Evolutionary conservation across 1,140 invertebrate species (phyloP), one percentile per base, ranked within the genome.

Genomic region (Semibalanus balanoides): DNA sequence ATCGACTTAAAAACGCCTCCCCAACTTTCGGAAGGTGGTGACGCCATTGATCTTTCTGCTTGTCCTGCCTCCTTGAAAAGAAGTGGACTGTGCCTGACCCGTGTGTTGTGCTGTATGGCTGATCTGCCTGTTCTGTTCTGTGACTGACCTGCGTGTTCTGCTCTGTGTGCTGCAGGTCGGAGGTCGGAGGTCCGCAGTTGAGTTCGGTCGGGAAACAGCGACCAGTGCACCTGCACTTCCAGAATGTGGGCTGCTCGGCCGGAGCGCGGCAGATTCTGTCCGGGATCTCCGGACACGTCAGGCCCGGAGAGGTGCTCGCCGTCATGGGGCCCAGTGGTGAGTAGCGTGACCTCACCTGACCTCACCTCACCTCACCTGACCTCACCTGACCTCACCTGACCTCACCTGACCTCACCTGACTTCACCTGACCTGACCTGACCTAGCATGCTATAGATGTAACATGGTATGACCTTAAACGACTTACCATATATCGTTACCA

Each of bases 241-340:
- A 87, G 79, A 88, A 89, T 79, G 81, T 92, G 30, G 85, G 84
- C 79, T 85, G 88, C 30, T 82, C 84, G 77, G 83, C 88, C 77
- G 85, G 85, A 77, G 87, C 87, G 77, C 86, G 88, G 77, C 84
- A 85, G n/a, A 89, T 93, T 75, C 86, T 93, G 74, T 85, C 87
- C 78, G 88, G 91, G 83, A 88, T 93, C 79, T 89, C 88, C 81
- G 92, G 91, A 35, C 83, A 90, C 76, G 91, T 91, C 76, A 87
- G 88, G 80, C 91, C 92, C 9, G 92, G 92, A 71, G 89, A 93
- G 83, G 84, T 94, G 29, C 83, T 93, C 78, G 92, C 92, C 77
- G 88, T 94, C 30, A 93, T 94, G 90, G 92, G 92, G 78, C 91
- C 92, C 22, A 91, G 90, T 80, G 92, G 92, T 89, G 83, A 83